Conservation (phyloP, 2,797 vertebrate species). For the Pseudomugil gertrudae region DNA sequence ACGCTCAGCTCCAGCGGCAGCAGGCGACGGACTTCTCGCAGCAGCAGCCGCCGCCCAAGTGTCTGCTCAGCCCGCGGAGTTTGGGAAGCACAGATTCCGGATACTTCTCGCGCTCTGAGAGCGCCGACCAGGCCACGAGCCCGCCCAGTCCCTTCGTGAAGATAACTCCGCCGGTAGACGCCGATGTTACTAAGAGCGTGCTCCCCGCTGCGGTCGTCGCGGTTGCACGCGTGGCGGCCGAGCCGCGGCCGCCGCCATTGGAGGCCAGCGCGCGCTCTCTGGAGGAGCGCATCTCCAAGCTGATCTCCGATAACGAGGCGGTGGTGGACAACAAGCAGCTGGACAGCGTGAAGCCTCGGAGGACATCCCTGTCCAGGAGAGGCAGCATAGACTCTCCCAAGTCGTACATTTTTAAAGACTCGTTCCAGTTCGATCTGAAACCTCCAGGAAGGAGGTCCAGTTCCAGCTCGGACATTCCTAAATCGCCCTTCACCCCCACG, state of each 20-base stretch:
- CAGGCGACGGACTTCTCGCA: slow-evolving; percentile 95
- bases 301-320: slow-evolving; percentile 98
- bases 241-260: slow-evolving; percentile 83
- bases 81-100: slow-evolving; percentile 97
- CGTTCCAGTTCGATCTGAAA: slow-evolving; percentile 99
- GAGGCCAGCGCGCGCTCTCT: slow-evolving; percentile 94
- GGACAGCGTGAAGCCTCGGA: slow-evolving; percentile 98
- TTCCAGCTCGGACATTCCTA: slow-evolving; percentile 98
- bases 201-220: slow-evolving; percentile 77
- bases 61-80: slow-evolving; percentile 93
- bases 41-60: slow-evolving; percentile 93
- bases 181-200: slow-evolving; percentile 83
- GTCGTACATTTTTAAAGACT: slow-evolving; percentile 99
- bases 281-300: slow-evolving; percentile 95
- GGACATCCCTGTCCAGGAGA: slow-evolving; percentile 95
- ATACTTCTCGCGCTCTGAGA: slow-evolving; percentile 98
- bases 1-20: slow-evolving; percentile 95
- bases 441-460: slow-evolving; percentile 94
- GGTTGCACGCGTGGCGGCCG: slow-evolving; percentile 80
- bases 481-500: slow-evolving; percentile 97
- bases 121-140: slow-evolving; percentile 95
- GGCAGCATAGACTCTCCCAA: slow-evolving; percentile 99
- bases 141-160: slow-evolving; percentile 93
- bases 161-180: slow-evolving; percentile 85
- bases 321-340: slow-evolving; percentile 97